Evolutionary conservation across 2,113 vertebrate species (phyloP).

Genomic region (Phrynosoma blainvillii): DNA sequence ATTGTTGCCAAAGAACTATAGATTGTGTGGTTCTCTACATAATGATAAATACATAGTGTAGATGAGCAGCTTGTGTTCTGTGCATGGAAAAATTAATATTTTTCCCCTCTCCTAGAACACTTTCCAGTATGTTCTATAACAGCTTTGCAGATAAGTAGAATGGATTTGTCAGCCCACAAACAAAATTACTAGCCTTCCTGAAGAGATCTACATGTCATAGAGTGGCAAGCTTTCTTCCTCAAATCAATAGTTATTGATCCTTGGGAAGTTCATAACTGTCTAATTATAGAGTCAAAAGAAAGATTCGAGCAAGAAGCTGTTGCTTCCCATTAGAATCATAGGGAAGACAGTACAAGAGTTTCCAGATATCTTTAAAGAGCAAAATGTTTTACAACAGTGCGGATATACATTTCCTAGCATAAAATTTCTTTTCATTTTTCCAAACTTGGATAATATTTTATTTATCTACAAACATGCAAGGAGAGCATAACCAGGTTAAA

Average conservation of each 20-base stretch:
- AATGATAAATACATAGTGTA: not conserved
- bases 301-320: not conserved
- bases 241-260: not conserved
- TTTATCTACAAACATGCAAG: no score
- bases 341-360: not conserved
- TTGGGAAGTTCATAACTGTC: not conserved
- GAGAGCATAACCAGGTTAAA: no score
- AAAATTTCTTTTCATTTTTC: not conserved
- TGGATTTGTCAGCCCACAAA: not conserved
- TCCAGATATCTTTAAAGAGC: not conserved
- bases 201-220: not conserved
- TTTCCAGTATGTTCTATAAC: not conserved
- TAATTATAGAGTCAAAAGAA: not conserved
- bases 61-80: not conserved
- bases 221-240: not conserved
- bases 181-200: not conserved
- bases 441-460: no score
- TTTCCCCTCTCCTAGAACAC: not conserved
- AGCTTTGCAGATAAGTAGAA: not conserved
- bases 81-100: not conserved
- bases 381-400: not conserved
- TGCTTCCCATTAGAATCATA: not conserved
- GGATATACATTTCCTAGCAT: not conserved
- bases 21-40: not conserved
- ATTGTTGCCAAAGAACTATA: not conserved